Evolutionary conservation across 2,113 vertebrate species (phyloP).

Genomic region (Notechis scutatus): DNA sequence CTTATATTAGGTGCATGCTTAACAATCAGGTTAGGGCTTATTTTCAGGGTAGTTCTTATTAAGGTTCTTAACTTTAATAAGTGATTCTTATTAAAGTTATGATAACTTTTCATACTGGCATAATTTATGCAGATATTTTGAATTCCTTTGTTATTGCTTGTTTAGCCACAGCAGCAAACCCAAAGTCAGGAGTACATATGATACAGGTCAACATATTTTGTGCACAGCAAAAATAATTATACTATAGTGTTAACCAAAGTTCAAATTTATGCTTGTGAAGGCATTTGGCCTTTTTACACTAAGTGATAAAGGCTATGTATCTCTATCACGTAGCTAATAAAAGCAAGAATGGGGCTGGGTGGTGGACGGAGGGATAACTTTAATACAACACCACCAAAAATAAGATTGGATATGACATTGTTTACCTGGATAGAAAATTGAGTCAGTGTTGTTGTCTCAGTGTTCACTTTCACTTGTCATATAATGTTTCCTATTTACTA

Average conservation of each 20-base stretch:
- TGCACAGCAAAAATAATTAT: slow-evolving; percentile 41
- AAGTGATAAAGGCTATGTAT: slow-evolving; percentile 34
- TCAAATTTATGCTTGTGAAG: slow-evolving; percentile 36
- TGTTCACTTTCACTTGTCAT: background rate
- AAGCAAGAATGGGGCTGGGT: background rate
- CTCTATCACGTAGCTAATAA: background rate
- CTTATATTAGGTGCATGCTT: too few relatives aligned
- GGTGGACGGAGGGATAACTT: background rate
- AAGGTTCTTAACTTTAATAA: slow-evolving; percentile 14
- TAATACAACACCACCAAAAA: background rate
- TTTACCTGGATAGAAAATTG: background rate
- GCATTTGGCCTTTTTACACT: slow-evolving; percentile 28
- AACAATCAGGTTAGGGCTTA: too few relatives aligned
- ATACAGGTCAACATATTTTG: slow-evolving; percentile 47
- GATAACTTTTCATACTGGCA: slow-evolving; percentile 55
- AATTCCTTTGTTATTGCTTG: slow-evolving; percentile 60
- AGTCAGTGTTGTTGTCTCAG: background rate
- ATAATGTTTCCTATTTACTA: background rate
- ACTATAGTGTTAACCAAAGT: slow-evolving; percentile 33
- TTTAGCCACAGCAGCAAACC: slow-evolving; percentile 60
- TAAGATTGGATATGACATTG: background rate
- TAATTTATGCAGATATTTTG: slow-evolving; percentile 60
- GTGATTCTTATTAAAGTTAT: slow-evolving; percentile 56
- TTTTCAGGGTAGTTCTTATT: too few relatives aligned
- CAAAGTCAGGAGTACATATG: slow-evolving; percentile 51